These are phyloP conservation scores for Nomia melanderi DNA, from an alignment of 1,140 invertebrate species.

Conservation along the genomic window DNA sequence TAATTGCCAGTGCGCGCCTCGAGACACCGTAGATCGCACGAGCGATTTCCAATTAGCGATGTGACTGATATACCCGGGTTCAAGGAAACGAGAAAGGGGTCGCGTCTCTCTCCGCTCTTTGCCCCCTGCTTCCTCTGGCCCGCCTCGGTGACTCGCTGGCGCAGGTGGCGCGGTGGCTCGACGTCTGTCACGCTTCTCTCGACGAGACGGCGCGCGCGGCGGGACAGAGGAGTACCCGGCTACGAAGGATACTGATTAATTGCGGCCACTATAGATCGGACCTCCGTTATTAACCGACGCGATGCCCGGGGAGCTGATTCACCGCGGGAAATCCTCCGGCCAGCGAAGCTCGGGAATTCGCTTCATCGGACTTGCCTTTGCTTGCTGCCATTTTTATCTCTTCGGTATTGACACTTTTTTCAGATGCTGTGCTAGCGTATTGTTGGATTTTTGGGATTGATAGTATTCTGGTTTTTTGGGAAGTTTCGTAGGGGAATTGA, in stretches of 20 bases:
- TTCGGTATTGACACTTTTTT: too few species aligned
- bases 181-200: conserved; percentile 35
- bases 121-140: neutral
- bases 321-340: too few species aligned
- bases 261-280: conserved; percentile 13
- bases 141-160: conserved; percentile 3
- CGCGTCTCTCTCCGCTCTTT: conserved; percentile 19
- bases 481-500: too few species aligned
- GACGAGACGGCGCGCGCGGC: neutral
- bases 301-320: conserved; percentile 25
- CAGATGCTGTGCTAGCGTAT: too few species aligned
- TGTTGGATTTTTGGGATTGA: too few species aligned
- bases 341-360: too few species aligned
- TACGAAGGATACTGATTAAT: conserved; percentile 55
- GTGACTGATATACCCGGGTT: conserved; percentile 61
- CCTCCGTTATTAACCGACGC: conserved; percentile 31
- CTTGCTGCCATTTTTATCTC: too few species aligned
- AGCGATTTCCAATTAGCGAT: conserved; percentile 65
- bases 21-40: conserved; percentile 60
- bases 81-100: conserved; percentile 63
- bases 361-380: too few species aligned
- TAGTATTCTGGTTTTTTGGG: too few species aligned
- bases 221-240: neutral
- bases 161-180: conserved; percentile 46
- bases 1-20: conserved; percentile 55